These are phyloP conservation scores for Yoshiicerus persimilis DNA, from an alignment of 1,140 invertebrate genomes.

Conservation along the genomic window DNA sequence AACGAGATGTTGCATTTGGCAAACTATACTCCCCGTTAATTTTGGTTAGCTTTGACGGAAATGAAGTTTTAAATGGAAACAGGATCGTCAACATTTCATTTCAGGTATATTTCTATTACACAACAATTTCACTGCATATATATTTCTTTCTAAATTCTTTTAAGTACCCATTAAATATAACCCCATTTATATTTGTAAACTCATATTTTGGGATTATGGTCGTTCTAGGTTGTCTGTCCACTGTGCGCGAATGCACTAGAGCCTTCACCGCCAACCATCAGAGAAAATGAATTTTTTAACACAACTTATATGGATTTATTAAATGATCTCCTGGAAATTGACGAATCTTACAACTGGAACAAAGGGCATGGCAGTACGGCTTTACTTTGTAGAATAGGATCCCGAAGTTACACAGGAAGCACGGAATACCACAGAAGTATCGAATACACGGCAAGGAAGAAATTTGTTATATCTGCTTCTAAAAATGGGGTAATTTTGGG, in stretches of 20 bases:
- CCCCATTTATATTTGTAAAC: too few relatives aligned
- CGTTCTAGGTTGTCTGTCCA: neutral
- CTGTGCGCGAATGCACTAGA: neutral
- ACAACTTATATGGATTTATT: neutral
- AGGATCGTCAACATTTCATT: neutral
- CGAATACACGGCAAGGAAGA: neutral
- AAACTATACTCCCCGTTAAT: neutral
- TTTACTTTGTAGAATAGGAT: neutral
- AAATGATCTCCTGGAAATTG: neutral
- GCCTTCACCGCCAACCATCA: neutral
- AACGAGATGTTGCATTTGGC: neutral
- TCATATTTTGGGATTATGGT: too few relatives aligned
- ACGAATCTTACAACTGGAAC: neutral
- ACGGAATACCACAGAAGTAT: neutral
- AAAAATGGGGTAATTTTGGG: slow-evolving; percentile 9
- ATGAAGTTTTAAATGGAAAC: neutral
- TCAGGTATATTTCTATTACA: neutral
- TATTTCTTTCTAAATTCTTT: too few relatives aligned
- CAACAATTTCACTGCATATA: too few relatives aligned
- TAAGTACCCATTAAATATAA: too few relatives aligned
- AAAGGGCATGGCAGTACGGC: neutral
- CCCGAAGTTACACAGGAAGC: neutral
- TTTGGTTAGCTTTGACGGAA: neutral
- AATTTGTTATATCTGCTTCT: neutral
- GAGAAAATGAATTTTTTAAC: neutral